These are phyloP conservation scores for Hipposideros larvatus DNA, from an alignment of 2,797 vertebrate genomes.

Conservation along the genomic window DNA sequence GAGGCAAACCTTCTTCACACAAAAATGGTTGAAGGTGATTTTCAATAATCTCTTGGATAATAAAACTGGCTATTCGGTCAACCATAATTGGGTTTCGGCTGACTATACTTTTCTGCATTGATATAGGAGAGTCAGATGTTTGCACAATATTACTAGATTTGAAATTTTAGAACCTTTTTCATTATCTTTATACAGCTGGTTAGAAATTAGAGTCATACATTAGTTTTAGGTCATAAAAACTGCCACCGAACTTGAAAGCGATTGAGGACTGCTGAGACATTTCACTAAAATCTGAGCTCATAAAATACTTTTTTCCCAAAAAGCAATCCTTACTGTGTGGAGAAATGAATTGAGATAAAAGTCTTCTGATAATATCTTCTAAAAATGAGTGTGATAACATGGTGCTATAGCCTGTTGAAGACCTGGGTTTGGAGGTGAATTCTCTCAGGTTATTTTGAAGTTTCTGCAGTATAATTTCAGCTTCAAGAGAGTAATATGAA, in stretches of 20 bases:
- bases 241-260: not conserved
- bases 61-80: constrained; percentile 80
- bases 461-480: constrained; percentile 74
- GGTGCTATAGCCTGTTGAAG: constrained; percentile 62
- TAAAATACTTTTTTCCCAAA: constrained; percentile 26
- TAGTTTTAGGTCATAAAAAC: not conserved
- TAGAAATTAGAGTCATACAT: constrained; percentile 24
- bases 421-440: not conserved
- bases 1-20: constrained; percentile 38
- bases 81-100: constrained; percentile 62
- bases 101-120: constrained; percentile 72
- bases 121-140: constrained; percentile 65
- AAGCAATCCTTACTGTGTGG: not conserved
- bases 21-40: constrained; percentile 83
- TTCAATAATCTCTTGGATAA: constrained; percentile 83
- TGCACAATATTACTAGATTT: constrained; percentile 70
- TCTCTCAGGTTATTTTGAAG: constrained; percentile 68
- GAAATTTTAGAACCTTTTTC: constrained; percentile 50
- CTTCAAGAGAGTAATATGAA: constrained; percentile 60
- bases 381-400: constrained; percentile 78
- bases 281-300: constrained; percentile 71
- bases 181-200: not conserved
- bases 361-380: constrained; percentile 75
- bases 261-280: constrained; percentile 36
- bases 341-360: constrained; percentile 69